These are phyloP conservation scores for Cydia fagiglandana DNA, from an alignment of 1,140 invertebrate genomes.

Conservation along the genomic window DNA sequence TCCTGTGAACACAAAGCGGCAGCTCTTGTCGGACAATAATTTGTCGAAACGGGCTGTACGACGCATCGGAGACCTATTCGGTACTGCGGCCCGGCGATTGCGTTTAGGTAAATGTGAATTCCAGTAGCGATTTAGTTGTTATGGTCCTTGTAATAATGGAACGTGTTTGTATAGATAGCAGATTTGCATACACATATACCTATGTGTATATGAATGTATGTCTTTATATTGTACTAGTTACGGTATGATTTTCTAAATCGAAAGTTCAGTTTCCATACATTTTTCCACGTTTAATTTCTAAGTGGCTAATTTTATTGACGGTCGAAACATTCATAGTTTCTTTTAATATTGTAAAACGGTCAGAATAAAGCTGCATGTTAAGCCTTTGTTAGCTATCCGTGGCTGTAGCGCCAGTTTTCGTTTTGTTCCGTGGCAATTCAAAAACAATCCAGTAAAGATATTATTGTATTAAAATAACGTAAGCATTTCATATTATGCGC, in stretches of 20 bases:
- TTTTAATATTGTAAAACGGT: neutral
- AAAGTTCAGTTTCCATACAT: neutral
- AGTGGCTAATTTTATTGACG: no score
- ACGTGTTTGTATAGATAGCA: neutral
- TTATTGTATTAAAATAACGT: slow-evolving; percentile 20
- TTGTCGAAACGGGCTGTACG: slow-evolving; percentile 25
- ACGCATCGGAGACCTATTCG: slow-evolving; percentile 30
- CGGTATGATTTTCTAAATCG: no score
- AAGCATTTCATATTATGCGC: slow-evolving; percentile 15
- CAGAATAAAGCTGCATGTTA: slow-evolving; percentile 9
- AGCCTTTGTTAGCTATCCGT: slow-evolving; percentile 7
- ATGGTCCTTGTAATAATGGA: slow-evolving; percentile 14
- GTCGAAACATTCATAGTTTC: neutral
- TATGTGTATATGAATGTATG: neutral
- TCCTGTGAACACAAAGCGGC: slow-evolving; percentile 28
- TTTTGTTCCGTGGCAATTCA: slow-evolving; percentile 19
- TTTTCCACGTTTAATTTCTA: neutral
- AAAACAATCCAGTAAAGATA: slow-evolving; percentile 10
- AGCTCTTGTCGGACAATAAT: slow-evolving; percentile 24
- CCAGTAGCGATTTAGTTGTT: neutral
- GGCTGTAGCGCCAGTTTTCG: slow-evolving; percentile 5
- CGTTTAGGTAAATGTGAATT: slow-evolving; percentile 28
- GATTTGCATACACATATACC: neutral
- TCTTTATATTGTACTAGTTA: no score
- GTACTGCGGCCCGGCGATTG: slow-evolving; percentile 18